A percentile compares a stretch with the other conserved stretches of the same genome.
phyloP scores from a whole-genome alignment of 2,797 vertebrate species.

The Podarcis lilfordi region DNA sequence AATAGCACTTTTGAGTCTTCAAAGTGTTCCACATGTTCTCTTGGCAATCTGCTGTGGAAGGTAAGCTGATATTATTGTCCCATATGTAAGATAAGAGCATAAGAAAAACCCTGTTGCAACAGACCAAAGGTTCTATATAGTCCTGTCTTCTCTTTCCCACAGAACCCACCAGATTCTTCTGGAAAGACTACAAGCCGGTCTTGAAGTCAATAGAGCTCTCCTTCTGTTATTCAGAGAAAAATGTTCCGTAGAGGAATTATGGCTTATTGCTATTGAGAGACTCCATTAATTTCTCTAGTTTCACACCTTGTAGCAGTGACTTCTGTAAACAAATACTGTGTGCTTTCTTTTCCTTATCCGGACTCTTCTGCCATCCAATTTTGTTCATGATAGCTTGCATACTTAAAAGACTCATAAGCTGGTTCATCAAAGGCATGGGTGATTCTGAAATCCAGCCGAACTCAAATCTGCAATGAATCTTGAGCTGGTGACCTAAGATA shows the following conservation, averaged over 20 bases:
- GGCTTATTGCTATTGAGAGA: not conserved
- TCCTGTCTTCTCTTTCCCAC: too few species aligned
- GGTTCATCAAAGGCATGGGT: not conserved
- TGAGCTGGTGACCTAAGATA: too few species aligned
- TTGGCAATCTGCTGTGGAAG: not conserved
- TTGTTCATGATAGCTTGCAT: not conserved
- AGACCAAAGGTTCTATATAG: too few species aligned
- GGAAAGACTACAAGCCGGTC: not conserved
- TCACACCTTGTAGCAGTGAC: not conserved
- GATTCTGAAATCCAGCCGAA: not conserved
- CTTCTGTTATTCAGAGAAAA: not conserved
- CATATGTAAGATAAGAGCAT: not conserved
- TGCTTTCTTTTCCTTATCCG: not conserved
- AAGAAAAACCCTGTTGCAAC: too few species aligned
- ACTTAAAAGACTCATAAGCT: not conserved
- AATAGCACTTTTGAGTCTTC: not conserved
- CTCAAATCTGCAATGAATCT: not conserved
- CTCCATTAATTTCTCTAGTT: not conserved
- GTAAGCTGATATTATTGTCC: not conserved
- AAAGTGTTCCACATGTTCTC: not conserved
- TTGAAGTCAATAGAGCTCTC: not conserved
- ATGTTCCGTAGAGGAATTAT: not conserved
- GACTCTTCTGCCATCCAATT: not conserved
- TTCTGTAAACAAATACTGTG: not conserved
- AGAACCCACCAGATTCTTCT: not conserved